A percentile compares a stretch with the other conserved stretches of the same genome.
phyloP scores from a whole-genome alignment of 1,140 invertebrate genomes.

The Drosophila sucinea region DNA sequence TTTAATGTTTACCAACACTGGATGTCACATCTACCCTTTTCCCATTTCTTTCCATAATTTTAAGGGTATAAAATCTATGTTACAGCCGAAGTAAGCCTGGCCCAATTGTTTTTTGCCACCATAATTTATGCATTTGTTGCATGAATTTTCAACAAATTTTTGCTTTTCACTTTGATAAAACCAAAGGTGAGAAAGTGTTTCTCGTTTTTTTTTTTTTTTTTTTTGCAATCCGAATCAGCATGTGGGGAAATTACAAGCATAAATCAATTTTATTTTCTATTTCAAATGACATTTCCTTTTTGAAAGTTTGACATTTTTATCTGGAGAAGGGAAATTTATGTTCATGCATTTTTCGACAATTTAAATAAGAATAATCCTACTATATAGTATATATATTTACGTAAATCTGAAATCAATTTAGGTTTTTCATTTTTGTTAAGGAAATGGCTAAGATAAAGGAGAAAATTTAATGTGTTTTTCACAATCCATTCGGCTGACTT shows the following conservation, averaged over 20 bases:
- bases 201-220: not conserved
- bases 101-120: slow-evolving; percentile 2
- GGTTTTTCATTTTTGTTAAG: too few species aligned
- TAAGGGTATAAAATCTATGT: slow-evolving; percentile 17
- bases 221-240: not conserved
- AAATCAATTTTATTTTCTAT: slow-evolving; percentile 70
- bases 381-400: too few species aligned
- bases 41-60: not conserved
- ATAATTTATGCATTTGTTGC: slow-evolving; percentile 63
- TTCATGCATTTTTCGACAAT: slow-evolving; percentile 31
- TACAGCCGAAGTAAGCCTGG: not conserved
- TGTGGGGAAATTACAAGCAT: slow-evolving; percentile 57
- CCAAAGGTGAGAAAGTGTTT: not conserved
- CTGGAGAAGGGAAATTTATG: slow-evolving; percentile 22
- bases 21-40: too few species aligned
- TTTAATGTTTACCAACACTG: too few species aligned
- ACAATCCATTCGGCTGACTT: too few species aligned
- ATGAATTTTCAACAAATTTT: slow-evolving; percentile 53
- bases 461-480: too few species aligned
- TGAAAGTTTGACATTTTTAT: slow-evolving; percentile 41
- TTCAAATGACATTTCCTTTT: slow-evolving; percentile 55
- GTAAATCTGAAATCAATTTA: too few species aligned
- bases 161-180: not conserved
- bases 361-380: not conserved
- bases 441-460: too few species aligned